Conservation (phyloP, 2,113 vertebrate species). For the Haemorhous mexicanus region DNA sequence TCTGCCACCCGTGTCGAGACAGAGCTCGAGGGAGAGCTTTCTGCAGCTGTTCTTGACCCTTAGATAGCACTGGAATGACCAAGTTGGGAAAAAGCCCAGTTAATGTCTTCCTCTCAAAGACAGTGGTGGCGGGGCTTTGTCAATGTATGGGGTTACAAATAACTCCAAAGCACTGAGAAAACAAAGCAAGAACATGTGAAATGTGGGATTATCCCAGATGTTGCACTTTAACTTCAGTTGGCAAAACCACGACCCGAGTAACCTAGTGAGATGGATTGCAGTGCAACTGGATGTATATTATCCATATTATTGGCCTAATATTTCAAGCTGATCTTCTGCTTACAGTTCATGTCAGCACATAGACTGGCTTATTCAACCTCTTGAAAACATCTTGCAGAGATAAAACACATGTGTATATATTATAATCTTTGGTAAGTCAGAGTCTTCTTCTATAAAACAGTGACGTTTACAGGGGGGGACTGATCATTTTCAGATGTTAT, state of each 20-base stretch:
- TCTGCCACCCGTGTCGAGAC: not conserved
- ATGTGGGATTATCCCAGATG: conserved; percentile 53
- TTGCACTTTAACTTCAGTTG: conserved; percentile 51
- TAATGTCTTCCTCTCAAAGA: not conserved
- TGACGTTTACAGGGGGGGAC: not conserved
- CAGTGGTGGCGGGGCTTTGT: not conserved
- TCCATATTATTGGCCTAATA: conserved; percentile 72
- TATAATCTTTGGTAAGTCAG: conserved; percentile 61
- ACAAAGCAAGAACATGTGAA: conserved; percentile 20
- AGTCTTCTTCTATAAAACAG: conserved; percentile 45
- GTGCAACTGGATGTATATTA: conserved; percentile 71
- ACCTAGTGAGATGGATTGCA: conserved; percentile 63
- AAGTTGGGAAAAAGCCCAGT: conserved; percentile 1
- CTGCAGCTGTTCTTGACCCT: not conserved
- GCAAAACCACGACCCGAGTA: conserved; percentile 23
- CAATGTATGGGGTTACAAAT: not conserved
- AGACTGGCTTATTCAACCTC: conserved; percentile 67
- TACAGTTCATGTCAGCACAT: conserved; percentile 71
- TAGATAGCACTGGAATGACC: not conserved
- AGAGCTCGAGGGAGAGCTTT: not conserved
- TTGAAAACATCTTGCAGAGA: conserved; percentile 73
- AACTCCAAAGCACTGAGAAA: conserved; percentile 21
- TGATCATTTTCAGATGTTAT: conserved; percentile 70
- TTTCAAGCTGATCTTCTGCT: conserved; percentile 73
- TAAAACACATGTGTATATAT: conserved; percentile 68